Evolutionary conservation across 2,888 invertebrate genomes (phyloP), one percentile per base, ranked within the genome.

Genomic region (Drosophila gaucha): DNA sequence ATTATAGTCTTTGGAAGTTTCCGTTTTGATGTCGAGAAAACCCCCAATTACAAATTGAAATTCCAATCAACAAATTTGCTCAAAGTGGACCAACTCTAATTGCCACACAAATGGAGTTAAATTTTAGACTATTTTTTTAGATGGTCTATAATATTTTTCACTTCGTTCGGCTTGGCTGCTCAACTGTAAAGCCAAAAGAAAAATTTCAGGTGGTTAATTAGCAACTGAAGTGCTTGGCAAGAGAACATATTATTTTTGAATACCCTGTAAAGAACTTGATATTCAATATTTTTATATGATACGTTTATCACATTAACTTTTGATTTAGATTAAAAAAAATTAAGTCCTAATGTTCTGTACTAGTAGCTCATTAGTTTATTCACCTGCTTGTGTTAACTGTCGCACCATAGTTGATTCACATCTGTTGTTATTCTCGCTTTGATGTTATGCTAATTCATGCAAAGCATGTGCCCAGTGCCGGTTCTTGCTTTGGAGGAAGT

Each of bases 391-490:
- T 52, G 36, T 14, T 55, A 70, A 38, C 65, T 66, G 79, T 54
- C 58, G 49, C 58, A 47, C 58, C 54, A 64, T 63, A 65, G 75
- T 67, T 76, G 58, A 67, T 51, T 66, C 60, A 56, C 60, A 36
- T 54, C 47, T 70, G 51, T 76, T 71, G 66, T 65, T 82, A 31
- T 74, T 80, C 82, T 74, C 57, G 60, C 64, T 65, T 63, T 59
- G 43, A 75, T 80, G 46, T 12, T 59, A 86, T 82, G 82, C 75
- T 82, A 86, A 82, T 80, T 75, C 75, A 82, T 82, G 86, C 74
- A 69, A 68, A 86, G 78, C 78, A 67, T 73, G 86, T 70, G 86
- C 69, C 77, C 63, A 72, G 69, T 65, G 79, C 77, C 68, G 71
- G 77, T 64, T 77, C 57, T 66, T 68, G 59, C 57, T 57, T 52